Percentiles rank a stretch among this genome's conserved stretches.
Evolutionary conservation across 2,888 invertebrate genomes (phyloP).

Genomic region (Leucophenga maculata): DNA sequence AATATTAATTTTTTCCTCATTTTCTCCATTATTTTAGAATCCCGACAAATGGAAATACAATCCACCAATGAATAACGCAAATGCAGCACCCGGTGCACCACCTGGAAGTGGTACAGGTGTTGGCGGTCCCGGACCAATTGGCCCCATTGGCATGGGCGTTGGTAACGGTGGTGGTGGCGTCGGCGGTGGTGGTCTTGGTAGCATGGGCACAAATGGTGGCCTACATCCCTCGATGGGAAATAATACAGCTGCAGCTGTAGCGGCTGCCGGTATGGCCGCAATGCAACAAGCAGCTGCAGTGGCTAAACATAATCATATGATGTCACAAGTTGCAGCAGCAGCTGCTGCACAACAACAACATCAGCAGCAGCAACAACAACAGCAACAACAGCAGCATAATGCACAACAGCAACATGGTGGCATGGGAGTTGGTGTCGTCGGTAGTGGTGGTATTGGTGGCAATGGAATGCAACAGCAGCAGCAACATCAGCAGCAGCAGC

Average conservation of each 20-base stretch:
- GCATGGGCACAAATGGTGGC: conserved; percentile 68
- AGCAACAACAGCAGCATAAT: conserved; percentile 59
- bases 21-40: conserved; percentile 75
- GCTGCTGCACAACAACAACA: conserved; percentile 71
- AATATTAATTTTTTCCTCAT: not conserved
- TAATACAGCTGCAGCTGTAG: conserved; percentile 49
- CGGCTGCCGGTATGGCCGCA: conserved; percentile 68
- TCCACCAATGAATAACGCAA: conserved; percentile 73
- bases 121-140: conserved; percentile 71
- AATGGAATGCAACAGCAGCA: conserved; percentile 63
- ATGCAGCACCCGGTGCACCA: conserved; percentile 72
- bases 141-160: conserved; percentile 71
- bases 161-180: conserved; percentile 64
- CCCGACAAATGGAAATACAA: conserved; percentile 91
- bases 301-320: conserved; percentile 69
- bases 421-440: conserved; percentile 67
- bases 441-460: too few species aligned
- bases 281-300: conserved; percentile 70
- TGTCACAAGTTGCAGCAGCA: conserved; percentile 69
- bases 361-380: conserved; percentile 72
- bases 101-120: conserved; percentile 70
- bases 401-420: conserved; percentile 73
- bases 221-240: conserved; percentile 67
- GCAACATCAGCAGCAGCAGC: conserved; percentile 61
- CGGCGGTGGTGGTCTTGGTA: conserved; percentile 53